Base-by-base conservation (phyloP, 2,797 vertebrate genomes). In the Urocyon cinereoargenteus region DNA sequence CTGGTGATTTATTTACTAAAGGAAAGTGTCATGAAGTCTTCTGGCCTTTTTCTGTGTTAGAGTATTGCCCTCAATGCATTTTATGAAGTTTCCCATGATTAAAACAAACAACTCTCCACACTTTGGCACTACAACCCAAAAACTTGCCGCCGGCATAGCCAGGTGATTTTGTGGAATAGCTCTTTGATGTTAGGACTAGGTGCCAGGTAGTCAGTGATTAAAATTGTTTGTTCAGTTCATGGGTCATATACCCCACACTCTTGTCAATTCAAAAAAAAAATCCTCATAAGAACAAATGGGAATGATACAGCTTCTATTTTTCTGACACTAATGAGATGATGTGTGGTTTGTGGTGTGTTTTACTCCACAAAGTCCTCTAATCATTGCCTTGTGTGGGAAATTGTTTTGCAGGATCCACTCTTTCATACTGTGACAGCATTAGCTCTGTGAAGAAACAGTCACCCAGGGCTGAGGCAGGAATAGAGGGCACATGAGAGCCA, bases 301-400 rank as follows among this genome's bases (percentile, higher is more conserved):
- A 86, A 68, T 57, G 79, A 62, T 89, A 87, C 15, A 4, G 15
- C n/a, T 86, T 95, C 91, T 96, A 28, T 85, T 96, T 96, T 72
- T 97, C 77, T 92, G 77, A 91, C 61, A 68, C 55, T 95, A 91
- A 95, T 81, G 40, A 96, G 62, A 45, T 82, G 49, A 91, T 94
- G 26, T 14, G 70, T 95, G 73, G 45, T 96, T 98, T 96, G 61
- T 89, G 62, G 75, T 94, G 5, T 92, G 31, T 70, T 94, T 94
- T 91, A 92, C 72, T 95, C 64, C 14, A 96, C 68, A 85, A 31
- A 94, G 49, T 95, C 75, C 70, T 95, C 51, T 78, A 89, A 75
- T 73, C 66, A 13, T 86, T 96, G 68, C 77, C 62, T 68, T 94
- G 24, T 84, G 59, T 84, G 70, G 79, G 55, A 95, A 66, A 34